Evolutionary conservation across 2,113 vertebrate species (phyloP).

Genomic region (Chaetops frenatus): DNA sequence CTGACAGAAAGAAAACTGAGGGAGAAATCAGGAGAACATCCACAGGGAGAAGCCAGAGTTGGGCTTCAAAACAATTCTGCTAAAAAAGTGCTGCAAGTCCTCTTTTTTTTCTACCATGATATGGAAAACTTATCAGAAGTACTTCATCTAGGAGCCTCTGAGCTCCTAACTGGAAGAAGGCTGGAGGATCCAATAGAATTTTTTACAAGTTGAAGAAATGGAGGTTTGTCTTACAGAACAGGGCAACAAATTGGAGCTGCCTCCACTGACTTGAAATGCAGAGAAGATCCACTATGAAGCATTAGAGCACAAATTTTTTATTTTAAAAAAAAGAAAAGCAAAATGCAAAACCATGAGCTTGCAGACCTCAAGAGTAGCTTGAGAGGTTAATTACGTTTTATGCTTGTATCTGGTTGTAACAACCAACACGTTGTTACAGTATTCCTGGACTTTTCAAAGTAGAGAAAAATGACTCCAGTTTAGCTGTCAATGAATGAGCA

Average conservation of each 20-base stretch:
- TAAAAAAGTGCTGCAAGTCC: neutral
- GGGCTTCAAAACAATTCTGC: neutral
- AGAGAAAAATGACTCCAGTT: neutral
- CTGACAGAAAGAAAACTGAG: neutral
- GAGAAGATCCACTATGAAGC: neutral
- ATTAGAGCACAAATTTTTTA: neutral
- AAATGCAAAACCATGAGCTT: neutral
- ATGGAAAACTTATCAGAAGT: neutral
- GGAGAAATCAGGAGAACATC: neutral
- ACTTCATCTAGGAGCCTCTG: neutral
- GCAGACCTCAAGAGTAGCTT: rapidly evolving
- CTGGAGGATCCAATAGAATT: neutral
- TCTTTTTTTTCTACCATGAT: neutral
- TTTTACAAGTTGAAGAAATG: neutral
- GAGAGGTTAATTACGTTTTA: neutral
- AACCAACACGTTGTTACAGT: rapidly evolving
- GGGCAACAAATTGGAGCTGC: neutral
- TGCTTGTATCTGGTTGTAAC: neutral
- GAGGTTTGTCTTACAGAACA: neutral
- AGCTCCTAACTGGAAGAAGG: neutral
- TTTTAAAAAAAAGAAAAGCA: neutral
- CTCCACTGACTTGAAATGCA: neutral
- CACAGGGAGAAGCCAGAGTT: neutral
- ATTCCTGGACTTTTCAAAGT: neutral
- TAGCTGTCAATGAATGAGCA: neutral